These are phyloP conservation scores for Biston stratarius DNA, from an alignment of 2,888 invertebrate species.

Conservation along the genomic window DNA sequence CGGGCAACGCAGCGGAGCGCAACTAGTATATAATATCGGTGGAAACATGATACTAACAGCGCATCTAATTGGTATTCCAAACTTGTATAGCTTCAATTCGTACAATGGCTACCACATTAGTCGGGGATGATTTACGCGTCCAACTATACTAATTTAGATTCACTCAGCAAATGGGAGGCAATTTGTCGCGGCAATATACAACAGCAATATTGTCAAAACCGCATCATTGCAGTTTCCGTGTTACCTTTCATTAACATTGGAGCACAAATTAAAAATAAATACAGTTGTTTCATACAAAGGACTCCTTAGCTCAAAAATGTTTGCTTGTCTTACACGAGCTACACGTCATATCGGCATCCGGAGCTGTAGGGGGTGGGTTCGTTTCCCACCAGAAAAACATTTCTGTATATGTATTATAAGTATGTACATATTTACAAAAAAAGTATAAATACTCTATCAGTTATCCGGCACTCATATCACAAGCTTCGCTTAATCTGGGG, in stretches of 20 bases:
- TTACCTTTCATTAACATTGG: constrained; percentile 8
- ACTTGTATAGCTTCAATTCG: background rate
- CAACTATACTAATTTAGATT: constrained; percentile 24
- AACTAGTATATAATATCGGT: too few relatives aligned
- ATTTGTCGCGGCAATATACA: constrained; percentile 31
- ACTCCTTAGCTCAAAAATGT: too few relatives aligned
- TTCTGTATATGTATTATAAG: too few relatives aligned
- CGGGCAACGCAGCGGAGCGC: too few relatives aligned
- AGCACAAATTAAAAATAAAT: background rate
- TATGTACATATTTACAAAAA: too few relatives aligned
- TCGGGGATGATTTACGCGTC: constrained; percentile 25
- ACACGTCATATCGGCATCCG: too few relatives aligned
- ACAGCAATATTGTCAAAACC: constrained; percentile 23
- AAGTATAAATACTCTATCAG: too few relatives aligned
- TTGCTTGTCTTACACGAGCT: too few relatives aligned
- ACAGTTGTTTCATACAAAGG: background rate
- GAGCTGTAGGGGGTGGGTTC: too few relatives aligned
- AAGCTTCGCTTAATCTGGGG: too few relatives aligned
- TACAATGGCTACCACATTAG: constrained; percentile 7
- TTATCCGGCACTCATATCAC: too few relatives aligned
- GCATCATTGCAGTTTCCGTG: constrained; percentile 19
- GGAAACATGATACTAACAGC: background rate
- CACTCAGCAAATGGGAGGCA: constrained; percentile 23
- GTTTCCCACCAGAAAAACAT: too few relatives aligned
- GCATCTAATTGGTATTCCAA: constrained; percentile 5